Base-by-base conservation (phyloP, 2,113 vertebrate genomes). In the Saccopteryx bilineata region DNA sequence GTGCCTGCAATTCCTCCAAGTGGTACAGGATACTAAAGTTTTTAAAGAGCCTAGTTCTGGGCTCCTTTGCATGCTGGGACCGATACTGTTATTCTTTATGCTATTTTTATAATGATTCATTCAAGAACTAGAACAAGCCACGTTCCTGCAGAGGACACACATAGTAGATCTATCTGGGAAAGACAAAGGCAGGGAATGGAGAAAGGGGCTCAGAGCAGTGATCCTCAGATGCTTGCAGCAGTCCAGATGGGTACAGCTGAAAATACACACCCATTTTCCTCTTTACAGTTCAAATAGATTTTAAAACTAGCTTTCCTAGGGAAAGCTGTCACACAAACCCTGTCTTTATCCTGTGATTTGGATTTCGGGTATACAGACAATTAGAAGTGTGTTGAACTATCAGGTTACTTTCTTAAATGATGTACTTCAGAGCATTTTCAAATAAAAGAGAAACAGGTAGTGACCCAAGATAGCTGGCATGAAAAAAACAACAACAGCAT, bases 391-490 rank as follows among this genome's bases (percentile, higher is more conserved):
- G 39, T 60, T 94, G 46, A 61, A 78, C 31, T 86, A 75, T 89
- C 9, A 68, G 95, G 28, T 68, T 90, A 88, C 19, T 88, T 88
- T 80, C 65, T 72, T 94, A 91, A 95, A 93, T 75, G 56, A 18
- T 91, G 0, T 28, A 90, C 91, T 97, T 94, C 15, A 96, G 91
- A 93, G 61, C 9, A 84, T 90, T 96, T 61, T 96, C 50, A 93
- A 88, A 85, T 31, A 76, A 72, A 68, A 96, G 50, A 83, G 50
- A 93, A 91, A 79, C 5, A 1, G 68, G 76, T 83, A 3, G 66
- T 88, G 8, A n/a, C 48, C 91, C 72, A 89, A 74, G 81, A 33
- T 26, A 89, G 52, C 7, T 75, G 33, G 69, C 28, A 91, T 68
- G 85, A 58, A 26, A 56, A 69, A 31, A 87, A 39, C 39, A 39